phyloP scores from a whole-genome alignment of 2,888 invertebrate genomes.

The Dichetophora obliterata region DNA sequence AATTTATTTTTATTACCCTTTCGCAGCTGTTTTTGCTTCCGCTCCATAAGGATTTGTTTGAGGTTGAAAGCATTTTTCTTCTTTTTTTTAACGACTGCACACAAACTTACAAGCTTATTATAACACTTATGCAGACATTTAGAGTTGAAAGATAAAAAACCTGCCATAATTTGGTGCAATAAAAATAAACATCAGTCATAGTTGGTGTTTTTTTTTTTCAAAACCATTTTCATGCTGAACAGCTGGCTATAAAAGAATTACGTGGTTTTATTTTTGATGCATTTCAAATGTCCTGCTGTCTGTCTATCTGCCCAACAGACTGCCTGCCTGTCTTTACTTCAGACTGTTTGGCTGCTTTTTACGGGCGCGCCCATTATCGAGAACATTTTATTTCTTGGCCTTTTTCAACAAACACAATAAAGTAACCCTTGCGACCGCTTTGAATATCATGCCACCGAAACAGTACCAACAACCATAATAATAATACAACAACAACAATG shows the following conservation, averaged over 20 bases:
- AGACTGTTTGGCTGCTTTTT: not conserved
- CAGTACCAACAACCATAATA: not conserved
- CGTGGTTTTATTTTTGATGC: too few species aligned
- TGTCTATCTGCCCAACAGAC: not conserved
- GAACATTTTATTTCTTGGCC: not conserved
- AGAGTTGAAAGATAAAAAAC: not conserved
- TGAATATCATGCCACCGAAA: not conserved
- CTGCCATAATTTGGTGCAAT: constrained; percentile 36
- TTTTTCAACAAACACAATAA: not conserved
- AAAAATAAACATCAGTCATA: constrained; percentile 45
- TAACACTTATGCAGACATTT: not conserved
- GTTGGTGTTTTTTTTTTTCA: constrained; percentile 40
- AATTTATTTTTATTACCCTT: constrained; percentile 47
- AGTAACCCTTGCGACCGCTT: not conserved
- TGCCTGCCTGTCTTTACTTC: not conserved
- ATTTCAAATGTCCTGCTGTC: not conserved
- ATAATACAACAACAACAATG: not conserved
- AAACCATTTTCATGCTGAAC: not conserved
- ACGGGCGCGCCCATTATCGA: not conserved
- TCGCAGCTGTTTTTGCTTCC: constrained; percentile 16
- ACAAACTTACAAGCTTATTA: not conserved
- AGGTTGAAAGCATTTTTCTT: not conserved
- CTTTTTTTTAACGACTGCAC: not conserved
- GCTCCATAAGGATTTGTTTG: not conserved
- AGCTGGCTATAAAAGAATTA: not conserved